These are phyloP conservation scores for Gadopsis marmoratus DNA, from an alignment of 2,797 vertebrate species.

Conservation along the genomic window DNA sequence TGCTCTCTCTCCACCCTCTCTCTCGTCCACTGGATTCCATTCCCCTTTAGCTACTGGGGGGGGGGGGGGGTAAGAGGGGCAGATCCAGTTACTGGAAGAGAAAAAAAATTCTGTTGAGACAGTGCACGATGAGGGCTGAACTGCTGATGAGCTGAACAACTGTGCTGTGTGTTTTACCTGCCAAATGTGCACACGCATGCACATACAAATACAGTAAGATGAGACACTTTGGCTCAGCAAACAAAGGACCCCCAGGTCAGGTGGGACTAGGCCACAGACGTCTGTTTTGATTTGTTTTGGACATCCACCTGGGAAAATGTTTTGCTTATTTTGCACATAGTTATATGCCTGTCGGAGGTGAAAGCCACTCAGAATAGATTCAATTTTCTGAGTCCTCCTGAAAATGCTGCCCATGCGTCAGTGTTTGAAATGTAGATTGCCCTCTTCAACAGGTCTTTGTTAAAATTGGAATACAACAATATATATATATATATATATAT, in stretches of 20 bases:
- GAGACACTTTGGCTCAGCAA: constrained; percentile 15
- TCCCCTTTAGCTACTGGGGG: constrained; percentile 62
- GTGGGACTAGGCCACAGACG: neutral
- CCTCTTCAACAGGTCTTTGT: neutral
- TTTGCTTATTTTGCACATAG: constrained; percentile 5
- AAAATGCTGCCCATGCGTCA: neutral
- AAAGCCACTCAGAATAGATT: neutral
- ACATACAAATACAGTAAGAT: constrained; percentile 26
- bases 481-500: too few relatives aligned
- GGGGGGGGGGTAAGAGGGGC: constrained; percentile 30
- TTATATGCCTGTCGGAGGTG: neutral
- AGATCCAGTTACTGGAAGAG: constrained; percentile 70
- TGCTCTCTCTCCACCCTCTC: constrained; percentile 21
- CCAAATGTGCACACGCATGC: constrained; percentile 41
- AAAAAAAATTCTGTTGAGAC: constrained; percentile 56
- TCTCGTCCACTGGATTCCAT: constrained; percentile 60
- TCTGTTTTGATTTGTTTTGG: constrained; percentile 21
- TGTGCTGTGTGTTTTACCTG: constrained; percentile 45
- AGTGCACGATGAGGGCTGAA: constrained; percentile 54
- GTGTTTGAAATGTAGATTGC: neutral
- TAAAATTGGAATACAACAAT: neutral
- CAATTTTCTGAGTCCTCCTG: neutral
- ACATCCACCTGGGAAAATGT: neutral
- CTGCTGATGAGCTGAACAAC: constrained; percentile 58
- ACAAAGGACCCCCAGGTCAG: neutral